A percentile compares a stretch with the other conserved stretches of the same genome.
Conservation (phyloP, 2,113 vertebrate genomes). For the Proteles cristata region DNA sequence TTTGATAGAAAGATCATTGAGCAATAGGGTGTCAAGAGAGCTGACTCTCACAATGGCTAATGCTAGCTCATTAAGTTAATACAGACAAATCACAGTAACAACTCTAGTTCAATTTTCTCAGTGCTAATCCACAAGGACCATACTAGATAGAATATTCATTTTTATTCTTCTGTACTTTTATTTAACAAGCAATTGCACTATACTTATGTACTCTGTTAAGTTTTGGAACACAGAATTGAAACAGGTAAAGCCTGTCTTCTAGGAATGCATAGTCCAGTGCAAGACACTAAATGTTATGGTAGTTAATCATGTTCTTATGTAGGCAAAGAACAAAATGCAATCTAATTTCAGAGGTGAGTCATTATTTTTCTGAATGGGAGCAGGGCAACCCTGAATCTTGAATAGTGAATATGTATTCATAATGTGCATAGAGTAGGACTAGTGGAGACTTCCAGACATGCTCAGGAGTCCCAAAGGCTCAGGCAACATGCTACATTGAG, state of each 20-base stretch:
- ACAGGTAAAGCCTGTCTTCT: neutral
- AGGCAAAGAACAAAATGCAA: neutral
- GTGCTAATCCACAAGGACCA: neutral
- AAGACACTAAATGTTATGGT: neutral
- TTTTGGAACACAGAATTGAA: neutral
- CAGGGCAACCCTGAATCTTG: neutral
- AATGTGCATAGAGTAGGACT: accelerated
- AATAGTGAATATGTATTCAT: neutral
- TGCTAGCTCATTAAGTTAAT: slow-evolving; percentile 14
- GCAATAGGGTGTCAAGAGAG: neutral
- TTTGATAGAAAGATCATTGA: slow-evolving; percentile 42
- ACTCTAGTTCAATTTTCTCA: neutral
- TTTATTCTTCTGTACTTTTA: neutral
- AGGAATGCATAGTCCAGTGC: neutral
- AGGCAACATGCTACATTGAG: neutral
- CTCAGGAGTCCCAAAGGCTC: neutral
- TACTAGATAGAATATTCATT: neutral
- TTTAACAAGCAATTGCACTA: neutral
- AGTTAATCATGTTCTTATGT: neutral
- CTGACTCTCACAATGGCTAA: neutral
- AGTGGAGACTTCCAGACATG: neutral
- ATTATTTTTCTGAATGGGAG: neutral
- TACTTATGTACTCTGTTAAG: neutral
- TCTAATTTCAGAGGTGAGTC: neutral
- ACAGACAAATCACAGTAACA: neutral